Conservation (phyloP, 1,140 invertebrate genomes). For the Vollenhovia emeryi region DNA sequence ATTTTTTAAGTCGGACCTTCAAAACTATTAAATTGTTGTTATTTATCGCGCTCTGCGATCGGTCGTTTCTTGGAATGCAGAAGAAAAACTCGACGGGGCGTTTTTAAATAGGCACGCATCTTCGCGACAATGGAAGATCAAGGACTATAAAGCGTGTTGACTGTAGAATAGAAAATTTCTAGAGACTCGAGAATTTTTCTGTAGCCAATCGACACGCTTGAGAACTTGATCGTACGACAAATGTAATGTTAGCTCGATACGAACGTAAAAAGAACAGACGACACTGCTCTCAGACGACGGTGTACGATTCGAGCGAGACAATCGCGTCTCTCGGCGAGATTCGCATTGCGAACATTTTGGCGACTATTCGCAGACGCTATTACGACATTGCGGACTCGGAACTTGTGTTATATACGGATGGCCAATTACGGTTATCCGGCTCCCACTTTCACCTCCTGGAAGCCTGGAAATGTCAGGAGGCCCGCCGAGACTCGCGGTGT, state of each 20-base stretch:
- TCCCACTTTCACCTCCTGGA: slow-evolving; percentile 57
- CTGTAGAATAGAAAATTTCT: no score
- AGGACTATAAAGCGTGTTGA: no score
- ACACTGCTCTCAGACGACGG: neutral
- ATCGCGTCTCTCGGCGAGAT: neutral
- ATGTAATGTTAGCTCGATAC: no score
- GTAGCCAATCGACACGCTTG: no score
- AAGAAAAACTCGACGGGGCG: neutral
- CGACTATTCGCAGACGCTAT: slow-evolving; percentile 29
- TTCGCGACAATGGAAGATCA: neutral
- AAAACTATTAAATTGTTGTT: neutral
- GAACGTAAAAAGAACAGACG: neutral
- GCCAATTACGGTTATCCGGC: slow-evolving; percentile 58
- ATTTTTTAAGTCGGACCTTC: neutral
- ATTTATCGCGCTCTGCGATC: neutral
- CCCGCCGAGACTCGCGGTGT: slow-evolving; percentile 24
- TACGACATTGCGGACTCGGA: slow-evolving; percentile 50
- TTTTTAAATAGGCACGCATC: neutral
- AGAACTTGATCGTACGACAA: no score
- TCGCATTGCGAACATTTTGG: slow-evolving; percentile 13
- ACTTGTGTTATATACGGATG: slow-evolving; percentile 55
- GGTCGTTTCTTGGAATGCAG: neutral
- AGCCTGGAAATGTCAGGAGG: slow-evolving; percentile 52
- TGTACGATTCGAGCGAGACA: neutral
- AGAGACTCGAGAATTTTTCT: no score